Evolutionary conservation across 2,113 vertebrate species (phyloP).

Genomic region (Mionectes macconnelli): DNA sequence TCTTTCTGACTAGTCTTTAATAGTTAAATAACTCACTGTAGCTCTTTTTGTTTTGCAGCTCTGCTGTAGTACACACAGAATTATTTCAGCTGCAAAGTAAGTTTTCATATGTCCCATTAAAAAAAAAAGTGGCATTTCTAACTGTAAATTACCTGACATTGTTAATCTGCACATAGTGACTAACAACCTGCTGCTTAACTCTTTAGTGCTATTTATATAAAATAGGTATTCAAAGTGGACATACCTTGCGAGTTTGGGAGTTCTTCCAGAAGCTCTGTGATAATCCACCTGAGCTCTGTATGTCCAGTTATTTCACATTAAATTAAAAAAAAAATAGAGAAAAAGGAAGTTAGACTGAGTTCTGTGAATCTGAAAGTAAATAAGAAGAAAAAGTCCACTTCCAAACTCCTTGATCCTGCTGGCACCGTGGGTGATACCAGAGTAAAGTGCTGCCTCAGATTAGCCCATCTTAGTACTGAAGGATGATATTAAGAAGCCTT

Average conservation of each 20-base stretch:
- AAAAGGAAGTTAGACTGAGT: neutral
- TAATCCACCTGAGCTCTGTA: constrained; percentile 67
- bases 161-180: neutral
- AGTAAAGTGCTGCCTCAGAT: constrained; percentile 81
- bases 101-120: neutral
- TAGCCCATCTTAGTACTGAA: constrained; percentile 82
- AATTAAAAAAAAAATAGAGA: neutral
- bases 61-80: neutral
- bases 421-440: constrained; percentile 79
- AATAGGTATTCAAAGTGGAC: constrained; percentile 48
- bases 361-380: constrained; percentile 23
- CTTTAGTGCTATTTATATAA: neutral
- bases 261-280: constrained; percentile 58
- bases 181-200: neutral
- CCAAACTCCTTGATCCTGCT: constrained; percentile 67
- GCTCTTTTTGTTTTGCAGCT: neutral
- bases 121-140: neutral
- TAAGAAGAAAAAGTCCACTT: constrained; percentile 38
- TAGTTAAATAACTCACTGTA: neutral
- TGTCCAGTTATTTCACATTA: constrained; percentile 49
- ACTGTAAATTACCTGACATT: neutral
- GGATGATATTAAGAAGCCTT: constrained; percentile 80
- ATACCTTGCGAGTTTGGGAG: constrained; percentile 72
- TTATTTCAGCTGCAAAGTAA: constrained; percentile 10
- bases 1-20: neutral